These are phyloP conservation scores for Acromyrmex charruanus DNA, from an alignment of 1,140 invertebrate genomes.

Conservation along the genomic window DNA sequence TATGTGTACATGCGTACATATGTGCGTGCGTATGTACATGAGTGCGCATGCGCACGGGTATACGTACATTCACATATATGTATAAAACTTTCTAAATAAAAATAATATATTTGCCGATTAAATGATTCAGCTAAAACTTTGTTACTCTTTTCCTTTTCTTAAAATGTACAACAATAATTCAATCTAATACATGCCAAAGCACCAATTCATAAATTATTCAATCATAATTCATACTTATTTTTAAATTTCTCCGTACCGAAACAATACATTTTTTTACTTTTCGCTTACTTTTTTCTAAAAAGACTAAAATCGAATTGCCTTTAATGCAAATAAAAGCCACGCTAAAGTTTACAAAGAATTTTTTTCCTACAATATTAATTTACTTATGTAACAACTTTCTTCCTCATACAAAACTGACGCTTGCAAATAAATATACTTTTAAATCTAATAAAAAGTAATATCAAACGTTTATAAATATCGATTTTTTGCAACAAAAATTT, in stretches of 20 bases:
- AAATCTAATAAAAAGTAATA: neutral
- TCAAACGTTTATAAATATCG: neutral
- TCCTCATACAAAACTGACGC: neutral
- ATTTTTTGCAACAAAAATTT: constrained; percentile 47
- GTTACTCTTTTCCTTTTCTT: constrained; percentile 65
- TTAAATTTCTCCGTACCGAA: constrained; percentile 43
- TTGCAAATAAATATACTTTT: constrained; percentile 21
- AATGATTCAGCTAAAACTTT: constrained; percentile 71
- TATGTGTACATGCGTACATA: neutral
- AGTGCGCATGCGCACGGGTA: too few species aligned
- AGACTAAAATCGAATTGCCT: constrained; percentile 52
- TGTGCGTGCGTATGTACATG: constrained; percentile 3
- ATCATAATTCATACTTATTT: constrained; percentile 62
- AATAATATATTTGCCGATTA: constrained; percentile 80
- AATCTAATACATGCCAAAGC: constrained; percentile 86
- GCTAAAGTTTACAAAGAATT: constrained; percentile 24
- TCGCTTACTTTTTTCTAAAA: constrained; percentile 51
- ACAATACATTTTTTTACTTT: constrained; percentile 63
- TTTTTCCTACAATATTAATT: constrained; percentile 1
- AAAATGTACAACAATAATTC: constrained; percentile 85
- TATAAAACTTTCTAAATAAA: constrained; percentile 80
- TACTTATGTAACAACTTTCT: neutral
- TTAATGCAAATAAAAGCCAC: constrained; percentile 37
- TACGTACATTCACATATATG: constrained; percentile 59
- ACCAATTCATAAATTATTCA: constrained; percentile 80